A percentile compares a stretch with the other conserved stretches of the same genome.
phyloP scores from a whole-genome alignment of 2,113 vertebrate genomes.

The Emydocephalus ijimae region DNA sequence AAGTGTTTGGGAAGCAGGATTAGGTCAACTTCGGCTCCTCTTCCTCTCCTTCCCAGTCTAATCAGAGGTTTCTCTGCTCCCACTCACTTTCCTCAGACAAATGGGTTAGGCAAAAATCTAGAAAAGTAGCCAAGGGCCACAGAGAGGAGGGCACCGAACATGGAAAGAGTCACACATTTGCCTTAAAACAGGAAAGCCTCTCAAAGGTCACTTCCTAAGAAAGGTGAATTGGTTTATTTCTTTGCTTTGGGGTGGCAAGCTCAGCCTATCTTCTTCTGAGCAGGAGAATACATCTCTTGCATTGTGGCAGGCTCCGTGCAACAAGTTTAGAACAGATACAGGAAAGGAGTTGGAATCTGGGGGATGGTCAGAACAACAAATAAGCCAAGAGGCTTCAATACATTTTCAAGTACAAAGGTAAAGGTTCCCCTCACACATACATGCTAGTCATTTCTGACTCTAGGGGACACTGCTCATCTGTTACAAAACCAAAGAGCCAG shows the following conservation, averaged over 20 bases:
- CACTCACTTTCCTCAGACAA: no score
- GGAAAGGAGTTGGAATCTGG: neutral
- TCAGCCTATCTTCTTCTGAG: neutral
- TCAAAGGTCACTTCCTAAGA: fast-evolving
- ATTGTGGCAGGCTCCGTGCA: slow-evolving; percentile 50
- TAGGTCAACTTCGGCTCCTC: fast-evolving
- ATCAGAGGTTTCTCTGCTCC: neutral
- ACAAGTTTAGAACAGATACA: slow-evolving; percentile 48
- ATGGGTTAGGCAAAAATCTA: neutral
- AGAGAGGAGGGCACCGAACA: fast-evolving
- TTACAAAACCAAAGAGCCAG: no score
- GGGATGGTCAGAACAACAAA: neutral
- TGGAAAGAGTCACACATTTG: neutral
- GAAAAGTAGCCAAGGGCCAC: neutral
- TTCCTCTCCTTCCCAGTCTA: neutral
- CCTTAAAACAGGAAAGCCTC: neutral
- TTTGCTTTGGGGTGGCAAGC: neutral
- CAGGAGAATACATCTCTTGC: neutral
- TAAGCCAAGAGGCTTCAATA: slow-evolving; percentile 14
- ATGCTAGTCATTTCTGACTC: no score
- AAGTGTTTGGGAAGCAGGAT: neutral
- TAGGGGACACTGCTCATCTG: no score
- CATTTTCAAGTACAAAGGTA: slow-evolving; percentile 36
- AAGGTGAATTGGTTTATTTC: neutral
- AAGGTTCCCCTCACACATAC: no score